Conservation (phyloP, 2,888 invertebrate genomes). For the Rhagonycha fulva region DNA sequence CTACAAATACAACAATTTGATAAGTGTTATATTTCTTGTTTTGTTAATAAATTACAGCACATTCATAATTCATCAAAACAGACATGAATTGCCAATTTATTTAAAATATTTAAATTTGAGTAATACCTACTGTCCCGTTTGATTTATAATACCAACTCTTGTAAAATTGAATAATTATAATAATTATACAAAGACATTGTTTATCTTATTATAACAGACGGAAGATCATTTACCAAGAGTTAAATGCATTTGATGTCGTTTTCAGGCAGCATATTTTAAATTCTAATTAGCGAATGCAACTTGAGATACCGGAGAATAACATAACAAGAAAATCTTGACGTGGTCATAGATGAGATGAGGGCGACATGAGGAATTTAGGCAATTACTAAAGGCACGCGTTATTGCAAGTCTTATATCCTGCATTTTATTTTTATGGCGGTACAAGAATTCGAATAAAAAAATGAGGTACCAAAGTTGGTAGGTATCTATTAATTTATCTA, state of each 20-base stretch:
- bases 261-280: neutral
- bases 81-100: constrained; percentile 39
- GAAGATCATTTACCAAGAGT: neutral
- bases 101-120: constrained; percentile 37
- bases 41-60: constrained; percentile 7
- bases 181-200: neutral
- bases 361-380: constrained; percentile 41
- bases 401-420: constrained; percentile 35
- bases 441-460: constrained; percentile 44
- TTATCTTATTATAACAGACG: neutral
- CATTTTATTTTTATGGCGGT: constrained; percentile 43
- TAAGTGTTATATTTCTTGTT: neutral
- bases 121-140: constrained; percentile 28
- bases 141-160: constrained; percentile 13
- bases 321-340: neutral
- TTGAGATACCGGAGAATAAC: neutral
- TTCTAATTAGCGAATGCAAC: neutral
- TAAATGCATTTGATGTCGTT: neutral
- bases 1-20: neutral
- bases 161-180: neutral
- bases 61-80: constrained; percentile 32
- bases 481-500: constrained; percentile 1
- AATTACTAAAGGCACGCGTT: constrained; percentile 46
- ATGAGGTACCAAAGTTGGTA: constrained; percentile 12
- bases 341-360: constrained; percentile 24